Evolutionary conservation across 2,797 vertebrate species (phyloP), one percentile per base, ranked within the genome.

Genomic region (Chloroceryle inda): DNA sequence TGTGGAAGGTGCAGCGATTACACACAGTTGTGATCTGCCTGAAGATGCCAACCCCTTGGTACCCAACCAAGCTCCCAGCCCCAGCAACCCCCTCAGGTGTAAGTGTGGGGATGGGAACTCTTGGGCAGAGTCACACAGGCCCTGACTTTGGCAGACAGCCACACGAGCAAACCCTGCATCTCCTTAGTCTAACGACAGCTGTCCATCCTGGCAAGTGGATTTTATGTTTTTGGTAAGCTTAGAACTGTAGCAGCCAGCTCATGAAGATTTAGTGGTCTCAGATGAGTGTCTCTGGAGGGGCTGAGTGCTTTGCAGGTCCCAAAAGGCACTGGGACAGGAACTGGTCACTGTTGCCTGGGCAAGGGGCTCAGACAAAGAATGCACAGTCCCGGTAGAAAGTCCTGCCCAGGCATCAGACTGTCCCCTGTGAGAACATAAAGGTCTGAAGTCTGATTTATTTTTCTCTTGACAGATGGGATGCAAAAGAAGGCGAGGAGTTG

Each of bases 401-500:
- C 42, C 59, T 55, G 3, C 29, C 23, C 2, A 9, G 11, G 35
- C 45, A 44, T 63, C 38, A 74, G 75, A 47, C 66, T 93, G 87
- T 85, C 13, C 40, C 19, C 4, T 38, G 13, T 12, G 23, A 88
- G 58, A 50, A 45, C 9, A 8, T 55, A 31, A 85, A 56, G 44
- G 24, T 35, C 21, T 79, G 8, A 77, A 73, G 83, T 81, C 49
- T 72, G 58, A 49, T 23, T 4, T 9, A 4, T 33, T 86, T 75
- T 80, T 85, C 53, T 94, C 97, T 91, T 94, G 97, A 89, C 95
- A 99, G 99, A 94, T 99, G 99, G 99, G 98, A 99, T 76, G 67
- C 85, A 56, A 98, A 98, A 96, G 99, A 99, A 88, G 98, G 98
- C 16, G 98, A 96, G 72, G 98, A 98, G 26, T 35, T 84, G 38